Evolutionary conservation across 2,113 vertebrate species (phyloP).

Genomic region (Chaetops frenatus): DNA sequence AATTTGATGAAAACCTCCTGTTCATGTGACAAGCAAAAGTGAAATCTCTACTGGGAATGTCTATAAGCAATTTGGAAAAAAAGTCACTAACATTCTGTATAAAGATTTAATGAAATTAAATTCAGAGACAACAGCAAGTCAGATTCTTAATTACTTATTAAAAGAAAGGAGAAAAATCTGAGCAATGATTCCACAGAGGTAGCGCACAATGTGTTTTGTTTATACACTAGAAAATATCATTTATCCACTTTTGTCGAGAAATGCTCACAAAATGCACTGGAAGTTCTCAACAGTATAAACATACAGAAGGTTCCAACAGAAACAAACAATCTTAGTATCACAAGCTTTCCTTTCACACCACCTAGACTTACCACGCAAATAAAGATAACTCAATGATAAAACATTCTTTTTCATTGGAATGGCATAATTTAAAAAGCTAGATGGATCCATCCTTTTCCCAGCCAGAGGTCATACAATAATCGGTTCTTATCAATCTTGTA

Average conservation of each 20-base stretch:
- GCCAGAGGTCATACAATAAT: not conserved
- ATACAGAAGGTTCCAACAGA: not conserved
- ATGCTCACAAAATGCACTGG: not conserved
- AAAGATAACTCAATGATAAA: not conserved
- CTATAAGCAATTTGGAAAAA: not conserved
- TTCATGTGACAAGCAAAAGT: not conserved
- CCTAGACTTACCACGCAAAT: not conserved
- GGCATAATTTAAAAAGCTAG: not conserved
- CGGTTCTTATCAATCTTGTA: not conserved
- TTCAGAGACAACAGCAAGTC: not conserved
- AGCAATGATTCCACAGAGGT: not conserved
- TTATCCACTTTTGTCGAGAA: not conserved
- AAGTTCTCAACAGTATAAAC: not conserved
- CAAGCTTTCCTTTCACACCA: not conserved
- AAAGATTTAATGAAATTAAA: constrained; percentile 4
- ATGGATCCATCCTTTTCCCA: not conserved
- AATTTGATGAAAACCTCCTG: not conserved
- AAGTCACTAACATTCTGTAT: not conserved
- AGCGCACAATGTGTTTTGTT: not conserved
- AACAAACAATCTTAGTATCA: not conserved
- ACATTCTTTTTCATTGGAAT: not conserved
- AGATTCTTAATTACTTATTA: not conserved
- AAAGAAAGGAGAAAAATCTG: not conserved
- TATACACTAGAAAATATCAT: not conserved
- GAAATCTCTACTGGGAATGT: not conserved